Evolutionary conservation across 2,797 vertebrate genomes (phyloP), one percentile per base, ranked within the genome.

Genomic region (Orestias chungarensis): DNA sequence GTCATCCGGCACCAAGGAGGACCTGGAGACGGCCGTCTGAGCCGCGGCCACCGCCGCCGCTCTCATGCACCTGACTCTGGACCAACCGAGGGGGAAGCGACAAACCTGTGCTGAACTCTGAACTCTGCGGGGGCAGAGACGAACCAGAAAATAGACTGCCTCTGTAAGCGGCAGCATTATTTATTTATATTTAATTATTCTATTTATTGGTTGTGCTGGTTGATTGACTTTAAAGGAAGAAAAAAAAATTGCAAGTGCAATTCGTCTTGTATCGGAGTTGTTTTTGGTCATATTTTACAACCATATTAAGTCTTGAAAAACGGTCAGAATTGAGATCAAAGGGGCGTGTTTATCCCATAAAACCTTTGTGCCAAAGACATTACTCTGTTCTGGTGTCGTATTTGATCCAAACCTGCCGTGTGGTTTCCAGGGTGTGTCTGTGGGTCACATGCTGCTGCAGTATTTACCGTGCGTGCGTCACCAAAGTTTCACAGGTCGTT

Each of bases 21-120:
- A 99, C 89, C 88, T 99, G 88, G 98, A 99, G 93, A 99, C 98
- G 1, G 98, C 98, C 29, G 98, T 99, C 79, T 99, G 97, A 99
- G 64, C 29, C 79, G 1, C 66, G 2, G 46, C 6, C 66, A n/a
- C 49, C 25, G n/a, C 49, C n/a, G 11, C 27, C 75, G 31, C 75
- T 20, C 50, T 27, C 43, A 35, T 66, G 0, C 80, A 55, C 75
- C 9, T 42, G 64, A 73, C 64, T 27, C 43, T 69, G 75, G 76
- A 84, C 81, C 77, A 61, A 49, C 42, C 40, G 43, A 64, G 71
- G 71, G 54, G 71, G 66, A 66, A 55, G 62, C 40, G 35, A 12
- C 52, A 54, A 23, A 29, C 43, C 31, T 54, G 78, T 69, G 75
- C 62, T 62, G 66, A 46, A 70, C 72, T 62, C 14, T 35, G n/a